Evolutionary conservation across 2,888 invertebrate genomes (phyloP), one percentile per base, ranked within the genome.

Genomic region (Rutpela maculata): DNA sequence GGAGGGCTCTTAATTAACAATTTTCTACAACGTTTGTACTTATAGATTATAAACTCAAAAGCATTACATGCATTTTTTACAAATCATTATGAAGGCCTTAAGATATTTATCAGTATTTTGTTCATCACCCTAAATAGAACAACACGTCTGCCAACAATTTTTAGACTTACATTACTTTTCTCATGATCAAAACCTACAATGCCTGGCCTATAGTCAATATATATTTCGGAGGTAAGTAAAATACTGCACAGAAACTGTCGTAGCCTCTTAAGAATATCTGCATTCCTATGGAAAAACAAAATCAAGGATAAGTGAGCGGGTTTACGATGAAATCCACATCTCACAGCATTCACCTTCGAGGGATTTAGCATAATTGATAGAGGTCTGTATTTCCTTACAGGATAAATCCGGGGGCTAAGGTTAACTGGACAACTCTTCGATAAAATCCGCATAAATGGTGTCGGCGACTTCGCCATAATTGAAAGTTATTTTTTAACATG

Each of bases 291-390:
- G 50, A 50, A 50, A 50, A 50, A 15, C 50, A 50, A 50, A 50
- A 50, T 50, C 15, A 50, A 50, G 50, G 50, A 50, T 50, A 50
- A 50, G 50, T 50, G 50, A 12, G 5, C n/a, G 50, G 50, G 15
- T 50, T 50, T 50, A 50, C 50, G n/a, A n/a, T 50, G 50, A 50
- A 50, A 50, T 50, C 50, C 50, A n/a, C 50, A 50, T 50, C 43
- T 43, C 43, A 12, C 43, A 43, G 12, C 50, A 12, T 50, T 50
- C 50, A 50, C 50, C 50, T 50, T n/a, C 50, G 3, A 17, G 50
- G 50, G 50, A 50, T 50, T 50, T 50, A 43, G 43, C 43, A 43
- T 43, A 43, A 43, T 38, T 38, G 38, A 38, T 38, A 38, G 38
- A 38, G 38, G 38, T 43, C 43, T 43, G 15, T 12, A 12, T 43